A percentile compares a stretch with the other conserved stretches of the same genome.
These are phyloP conservation scores for Arctopsyche grandis DNA, from an alignment of 1,140 invertebrate species.

Conservation along the genomic window DNA sequence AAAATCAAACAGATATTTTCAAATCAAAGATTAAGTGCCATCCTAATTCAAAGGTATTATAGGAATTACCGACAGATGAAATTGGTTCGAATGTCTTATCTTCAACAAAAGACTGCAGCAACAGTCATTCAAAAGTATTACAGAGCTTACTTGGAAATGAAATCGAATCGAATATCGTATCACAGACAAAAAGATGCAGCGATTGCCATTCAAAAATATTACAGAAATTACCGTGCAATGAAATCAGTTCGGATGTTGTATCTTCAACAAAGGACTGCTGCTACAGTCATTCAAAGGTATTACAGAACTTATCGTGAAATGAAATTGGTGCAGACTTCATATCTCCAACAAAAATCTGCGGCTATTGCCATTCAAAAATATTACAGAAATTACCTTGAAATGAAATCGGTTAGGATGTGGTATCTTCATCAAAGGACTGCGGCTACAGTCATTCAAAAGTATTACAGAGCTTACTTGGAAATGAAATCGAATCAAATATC, in stretches of 20 bases:
- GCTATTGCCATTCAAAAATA: conserved; percentile 57
- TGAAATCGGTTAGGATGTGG: conserved; percentile 51
- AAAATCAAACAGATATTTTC: background rate
- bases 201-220: background rate
- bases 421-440: conserved; percentile 33
- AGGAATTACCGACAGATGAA: conserved; percentile 55
- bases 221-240: background rate
- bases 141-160: conserved; percentile 57
- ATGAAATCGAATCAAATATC: background rate
- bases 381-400: conserved; percentile 55
- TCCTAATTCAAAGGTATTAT: conserved; percentile 58
- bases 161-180: conserved; percentile 42
- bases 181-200: background rate
- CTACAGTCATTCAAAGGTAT: conserved; percentile 54
- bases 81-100: conserved; percentile 31
- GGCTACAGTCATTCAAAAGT: background rate
- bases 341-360: conserved; percentile 50
- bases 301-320: conserved; percentile 54
- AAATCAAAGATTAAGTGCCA: conserved; percentile 16
- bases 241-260: conserved; percentile 39
- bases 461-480: background rate
- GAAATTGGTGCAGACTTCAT: conserved; percentile 49
- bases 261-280: conserved; percentile 39
- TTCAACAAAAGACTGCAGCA: conserved; percentile 55
- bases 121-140: conserved; percentile 58